Evolutionary conservation across 1,140 invertebrate species (phyloP), one percentile per base, ranked within the genome.

Genomic region (Parapsyche elsis): DNA sequence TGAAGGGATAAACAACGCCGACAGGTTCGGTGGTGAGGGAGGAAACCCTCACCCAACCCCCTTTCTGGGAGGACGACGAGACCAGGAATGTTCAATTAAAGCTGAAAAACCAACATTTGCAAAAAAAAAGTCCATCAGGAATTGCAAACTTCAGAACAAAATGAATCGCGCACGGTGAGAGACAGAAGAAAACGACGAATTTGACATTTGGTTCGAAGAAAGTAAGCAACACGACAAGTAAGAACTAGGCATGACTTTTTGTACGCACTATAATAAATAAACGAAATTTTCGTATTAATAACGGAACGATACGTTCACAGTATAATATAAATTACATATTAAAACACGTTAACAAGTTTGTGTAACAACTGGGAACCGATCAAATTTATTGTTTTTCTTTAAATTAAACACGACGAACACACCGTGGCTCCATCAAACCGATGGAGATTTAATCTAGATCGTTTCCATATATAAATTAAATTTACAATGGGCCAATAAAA

Each of bases 1-100:
- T 77, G 75, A 77, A 77, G 75, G 75, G 75, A 77, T 77, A 77
- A 77, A 77, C 75, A 77, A 77, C 75, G 75, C 75, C 57, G 75
- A 77, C 75, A 49, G 30, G 71, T 19, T 45, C 38, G 71, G 24
- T 9, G 16, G 73, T 23, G 7, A 12, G 71, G 71, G 57, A 44
- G 75, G 4, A 16, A 53, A 23, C 75, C 23, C 64, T 67, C 64
- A 2, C 64, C 1, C 67, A 12, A 16, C 67, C 67, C 71, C 7
- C 14, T 73, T 21, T 16, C 30, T 4, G 61, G 21, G 4, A 67
- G 19, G 4, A n/a, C 14, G 44, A 21, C 5, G 75, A n/a, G 2
- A 23, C 0, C 75, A 77, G 75, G 75, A 77, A 77, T 77, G 75
- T 77, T 77, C 75, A 77, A 77, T 77, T 77, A 77, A 77, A 23